Conservation (phyloP, 2,888 invertebrate genomes). For the Parapristionchus giblindavisi region DNA sequence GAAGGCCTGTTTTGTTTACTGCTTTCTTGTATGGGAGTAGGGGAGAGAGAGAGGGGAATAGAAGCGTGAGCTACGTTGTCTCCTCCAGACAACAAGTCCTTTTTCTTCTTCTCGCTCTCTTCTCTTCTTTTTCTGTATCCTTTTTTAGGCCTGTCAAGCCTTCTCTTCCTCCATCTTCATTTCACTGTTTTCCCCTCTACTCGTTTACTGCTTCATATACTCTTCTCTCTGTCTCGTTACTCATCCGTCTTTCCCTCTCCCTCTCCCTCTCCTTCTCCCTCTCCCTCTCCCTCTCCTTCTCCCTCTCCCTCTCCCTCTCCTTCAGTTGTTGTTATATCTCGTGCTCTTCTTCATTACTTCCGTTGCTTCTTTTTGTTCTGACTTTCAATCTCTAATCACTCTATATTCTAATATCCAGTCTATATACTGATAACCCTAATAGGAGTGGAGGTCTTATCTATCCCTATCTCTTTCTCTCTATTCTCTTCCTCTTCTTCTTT, state of each 20-base stretch:
- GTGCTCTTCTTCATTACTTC: background rate
- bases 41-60: no score
- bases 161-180: background rate
- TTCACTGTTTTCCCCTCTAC: slow-evolving; percentile 7
- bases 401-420: no score
- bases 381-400: background rate
- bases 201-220: slow-evolving; percentile 9
- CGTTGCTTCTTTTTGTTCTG: background rate
- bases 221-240: background rate
- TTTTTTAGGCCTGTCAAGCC: background rate
- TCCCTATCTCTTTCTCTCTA: no score
- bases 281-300: slow-evolving; percentile 17
- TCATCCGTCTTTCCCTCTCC: slow-evolving; percentile 2
- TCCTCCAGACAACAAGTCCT: background rate
- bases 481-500: no score
- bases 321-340: slow-evolving; percentile 2
- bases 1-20: no score
- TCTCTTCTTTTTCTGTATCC: background rate
- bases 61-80: no score
- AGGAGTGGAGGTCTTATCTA: no score
- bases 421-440: no score
- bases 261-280: slow-evolving; percentile 7
- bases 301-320: slow-evolving; percentile 3
- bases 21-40: no score
- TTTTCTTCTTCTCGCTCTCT: background rate